Evolutionary conservation across 2,113 vertebrate genomes (phyloP), one percentile per base, ranked within the genome.

Genomic region (Microtus ochrogaster): DNA sequence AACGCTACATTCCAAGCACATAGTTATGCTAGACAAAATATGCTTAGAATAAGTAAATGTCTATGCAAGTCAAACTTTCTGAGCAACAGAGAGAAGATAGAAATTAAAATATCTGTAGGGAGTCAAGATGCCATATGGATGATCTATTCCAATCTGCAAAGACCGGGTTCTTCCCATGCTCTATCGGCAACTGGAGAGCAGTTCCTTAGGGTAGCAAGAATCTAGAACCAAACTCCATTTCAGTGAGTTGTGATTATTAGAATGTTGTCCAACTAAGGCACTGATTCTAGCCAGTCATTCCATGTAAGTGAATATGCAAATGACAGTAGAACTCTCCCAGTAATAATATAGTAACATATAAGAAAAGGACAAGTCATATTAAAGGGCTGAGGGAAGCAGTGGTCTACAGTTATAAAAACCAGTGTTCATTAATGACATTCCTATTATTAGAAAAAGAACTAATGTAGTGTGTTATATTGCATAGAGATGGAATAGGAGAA

Each of bases 1-100:
- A 97, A 84, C 2, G 28, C n/a, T 91, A 58, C 26, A 70, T 76
- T 96, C 49, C 66, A 92, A 95, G 47, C 17, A 73, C 12, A 61
- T 28, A 68, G 17, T 49, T 21, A 90, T 68, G 47, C 30, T 81
- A 72, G 44, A 92, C 33, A 89, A 90, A 85, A 86, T 89, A 73
- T 30, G 77, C 85, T 94, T 90, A 63, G 33, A 16, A 41, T 5
- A 65, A 39, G 49, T 55, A 92, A 87, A 52, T 66, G 36, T 88
- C 36, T 87, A 36, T 55, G 9, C 66, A 33, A 88, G 5, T 33
- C 10, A 41, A 85, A 66, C 33, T 82, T 86, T 94, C 49, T 82
- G 36, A 94, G 36, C 78, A 89, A 77, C 52, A 78, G 30, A 83
- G 28, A 63, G 30, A 68, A 70, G 78, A 78, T 11, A 6, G 11